Evolutionary conservation across 1,140 invertebrate species (phyloP).

Genomic region (Globodera rostochiensis): DNA sequence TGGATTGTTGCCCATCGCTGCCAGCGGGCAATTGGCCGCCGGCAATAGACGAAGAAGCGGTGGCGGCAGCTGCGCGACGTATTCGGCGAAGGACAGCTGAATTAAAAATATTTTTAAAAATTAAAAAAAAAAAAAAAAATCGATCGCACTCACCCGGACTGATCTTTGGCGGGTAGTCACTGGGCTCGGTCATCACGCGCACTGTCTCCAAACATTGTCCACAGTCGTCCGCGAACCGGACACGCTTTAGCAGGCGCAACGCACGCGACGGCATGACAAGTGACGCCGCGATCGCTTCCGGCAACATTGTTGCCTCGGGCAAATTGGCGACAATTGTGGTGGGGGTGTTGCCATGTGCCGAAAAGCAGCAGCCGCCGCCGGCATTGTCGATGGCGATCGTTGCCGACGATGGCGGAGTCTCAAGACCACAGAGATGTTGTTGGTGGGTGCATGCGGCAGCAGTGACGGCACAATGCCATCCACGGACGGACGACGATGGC

Average conservation of each 20-base stretch:
- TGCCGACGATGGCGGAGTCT: background rate
- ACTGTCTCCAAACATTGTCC: conserved; percentile 82
- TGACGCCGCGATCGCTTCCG: conserved; percentile 11
- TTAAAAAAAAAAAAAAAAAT: background rate
- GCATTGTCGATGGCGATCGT: background rate
- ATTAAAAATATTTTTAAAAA: background rate
- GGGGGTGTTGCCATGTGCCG: background rate
- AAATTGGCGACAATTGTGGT: background rate
- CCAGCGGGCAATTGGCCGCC: background rate
- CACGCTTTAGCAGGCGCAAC: conserved; percentile 75
- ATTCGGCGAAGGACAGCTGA: conserved; percentile 25
- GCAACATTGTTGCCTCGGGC: background rate
- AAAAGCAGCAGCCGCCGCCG: background rate
- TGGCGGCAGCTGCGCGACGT: conserved; percentile 37
- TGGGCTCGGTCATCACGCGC: conserved; percentile 84
- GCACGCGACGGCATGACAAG: background rate
- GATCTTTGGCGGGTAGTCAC: conserved; percentile 81
- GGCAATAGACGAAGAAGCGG: conserved; percentile 33
- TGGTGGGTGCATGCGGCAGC: background rate
- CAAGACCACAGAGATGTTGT: background rate
- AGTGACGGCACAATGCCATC: background rate
- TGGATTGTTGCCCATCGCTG: background rate
- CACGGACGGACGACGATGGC: background rate
- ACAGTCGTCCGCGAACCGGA: conserved; percentile 89
- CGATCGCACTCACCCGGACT: conserved; percentile 65